Percentiles rank a stretch among this genome's conserved stretches.
Conservation (phyloP, 1,140 invertebrate species). For the Apis laboriosa region DNA sequence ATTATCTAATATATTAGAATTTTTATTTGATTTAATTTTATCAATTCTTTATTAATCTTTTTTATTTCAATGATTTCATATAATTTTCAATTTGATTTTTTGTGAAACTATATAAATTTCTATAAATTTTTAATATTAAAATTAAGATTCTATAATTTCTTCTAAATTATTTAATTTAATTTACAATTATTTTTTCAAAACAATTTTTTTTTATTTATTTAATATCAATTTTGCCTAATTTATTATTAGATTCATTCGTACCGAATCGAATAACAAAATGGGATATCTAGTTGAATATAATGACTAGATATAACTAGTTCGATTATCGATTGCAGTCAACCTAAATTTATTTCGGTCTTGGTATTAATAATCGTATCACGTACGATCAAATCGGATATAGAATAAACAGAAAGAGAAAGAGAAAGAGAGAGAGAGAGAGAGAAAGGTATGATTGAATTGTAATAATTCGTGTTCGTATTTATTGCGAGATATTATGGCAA, state of each 20-base stretch:
- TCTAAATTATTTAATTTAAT: not conserved
- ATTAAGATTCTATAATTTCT: not conserved
- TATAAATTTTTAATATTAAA: too few species aligned
- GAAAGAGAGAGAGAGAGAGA: constrained; percentile 4
- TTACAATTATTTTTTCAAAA: not conserved
- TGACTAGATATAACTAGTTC: constrained; percentile 37
- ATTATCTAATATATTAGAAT: too few species aligned
- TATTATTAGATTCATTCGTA: not conserved
- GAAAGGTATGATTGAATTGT: constrained; percentile 34
- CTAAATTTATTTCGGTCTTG: constrained; percentile 39
- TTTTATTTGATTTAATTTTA: too few species aligned
- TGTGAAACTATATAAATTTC: too few species aligned
- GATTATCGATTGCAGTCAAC: constrained; percentile 33
- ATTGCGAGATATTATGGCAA: constrained; percentile 17
- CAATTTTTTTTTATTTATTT: not conserved
- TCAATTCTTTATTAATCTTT: too few species aligned
- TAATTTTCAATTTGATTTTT: too few species aligned
- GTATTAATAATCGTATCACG: not conserved
- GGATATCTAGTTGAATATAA: not conserved
- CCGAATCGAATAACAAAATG: constrained; percentile 10
- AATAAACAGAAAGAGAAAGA: not conserved
- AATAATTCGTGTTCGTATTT: not conserved
- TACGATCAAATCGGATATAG: not conserved
- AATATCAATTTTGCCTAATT: not conserved
- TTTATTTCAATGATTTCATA: too few species aligned